phyloP scores from a whole-genome alignment of 2,888 invertebrate genomes.

The Lumbricus terrestris region DNA sequence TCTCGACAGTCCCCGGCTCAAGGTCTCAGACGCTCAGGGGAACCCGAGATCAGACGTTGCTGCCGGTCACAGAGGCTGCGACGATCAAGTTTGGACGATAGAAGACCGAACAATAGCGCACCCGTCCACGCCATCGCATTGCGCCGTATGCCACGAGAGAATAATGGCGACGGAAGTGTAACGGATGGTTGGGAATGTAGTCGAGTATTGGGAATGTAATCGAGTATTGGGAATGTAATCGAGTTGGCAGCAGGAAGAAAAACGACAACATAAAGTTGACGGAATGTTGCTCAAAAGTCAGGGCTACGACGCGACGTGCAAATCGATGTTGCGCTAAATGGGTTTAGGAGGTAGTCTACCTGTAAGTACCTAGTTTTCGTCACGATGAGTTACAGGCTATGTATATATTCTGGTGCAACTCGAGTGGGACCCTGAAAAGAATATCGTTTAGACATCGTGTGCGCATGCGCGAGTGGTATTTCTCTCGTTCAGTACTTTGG shows the following conservation, averaged over 20 bases:
- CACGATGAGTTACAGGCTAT: background rate
- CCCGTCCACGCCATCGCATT: background rate
- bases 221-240: no score
- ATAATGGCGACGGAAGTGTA: constrained; percentile 3
- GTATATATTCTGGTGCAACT: background rate
- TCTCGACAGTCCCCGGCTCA: background rate
- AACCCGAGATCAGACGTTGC: background rate
- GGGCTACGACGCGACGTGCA: background rate
- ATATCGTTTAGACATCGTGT: background rate
- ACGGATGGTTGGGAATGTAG: no score
- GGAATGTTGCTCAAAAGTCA: background rate
- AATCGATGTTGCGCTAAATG: background rate
- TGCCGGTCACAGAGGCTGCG: background rate
- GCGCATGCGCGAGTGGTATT: background rate
- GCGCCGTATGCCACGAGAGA: background rate
- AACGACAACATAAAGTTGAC: background rate
- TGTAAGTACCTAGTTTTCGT: background rate
- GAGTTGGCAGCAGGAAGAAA: background rate
- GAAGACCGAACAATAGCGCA: background rate
- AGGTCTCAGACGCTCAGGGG: background rate
- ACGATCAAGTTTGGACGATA: background rate
- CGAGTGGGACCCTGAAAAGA: background rate
- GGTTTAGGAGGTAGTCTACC: background rate
- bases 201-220: no score
- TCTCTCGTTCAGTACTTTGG: background rate